These are phyloP conservation scores for Nemurella pictetii DNA, from an alignment of 2,888 invertebrate species.

Conservation along the genomic window DNA sequence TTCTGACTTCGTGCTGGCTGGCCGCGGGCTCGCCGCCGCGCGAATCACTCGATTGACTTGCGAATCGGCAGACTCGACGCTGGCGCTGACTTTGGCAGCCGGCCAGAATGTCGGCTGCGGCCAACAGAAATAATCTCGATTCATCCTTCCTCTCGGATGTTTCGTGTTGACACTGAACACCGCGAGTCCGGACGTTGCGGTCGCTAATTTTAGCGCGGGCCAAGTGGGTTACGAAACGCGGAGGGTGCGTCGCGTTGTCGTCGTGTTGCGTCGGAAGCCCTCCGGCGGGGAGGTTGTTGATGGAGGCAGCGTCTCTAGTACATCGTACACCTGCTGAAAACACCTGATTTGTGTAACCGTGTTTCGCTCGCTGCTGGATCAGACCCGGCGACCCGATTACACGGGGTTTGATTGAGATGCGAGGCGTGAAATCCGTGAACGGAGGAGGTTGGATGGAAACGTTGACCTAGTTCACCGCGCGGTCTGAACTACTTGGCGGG, in stretches of 20 bases:
- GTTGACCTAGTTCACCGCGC: too few species aligned
- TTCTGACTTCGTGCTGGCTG: too few species aligned
- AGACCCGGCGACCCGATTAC: too few species aligned
- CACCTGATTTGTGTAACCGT: too few species aligned
- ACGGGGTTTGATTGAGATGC: too few species aligned
- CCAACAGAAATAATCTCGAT: not conserved
- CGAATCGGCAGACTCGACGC: not conserved
- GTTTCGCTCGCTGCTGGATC: too few species aligned
- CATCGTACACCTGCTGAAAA: too few species aligned
- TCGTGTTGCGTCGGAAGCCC: not conserved
- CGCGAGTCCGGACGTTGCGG: not conserved
- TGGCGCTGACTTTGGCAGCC: constrained; percentile 5
- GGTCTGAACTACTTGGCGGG: too few species aligned
- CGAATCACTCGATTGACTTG: not conserved
- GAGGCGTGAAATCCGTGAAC: too few species aligned
- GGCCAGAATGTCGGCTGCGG: not conserved
- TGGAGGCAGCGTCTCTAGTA: too few species aligned
- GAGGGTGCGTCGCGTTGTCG: not conserved
- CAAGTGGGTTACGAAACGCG: not conserved
- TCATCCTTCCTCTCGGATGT: not conserved
- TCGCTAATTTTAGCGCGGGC: not conserved
- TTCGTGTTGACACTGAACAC: not conserved
- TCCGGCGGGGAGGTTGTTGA: too few species aligned
- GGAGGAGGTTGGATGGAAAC: too few species aligned
- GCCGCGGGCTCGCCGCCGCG: not conserved